Base-by-base conservation (phyloP, 2,113 vertebrate species). In the Ictidomys tridecemlineatus region DNA sequence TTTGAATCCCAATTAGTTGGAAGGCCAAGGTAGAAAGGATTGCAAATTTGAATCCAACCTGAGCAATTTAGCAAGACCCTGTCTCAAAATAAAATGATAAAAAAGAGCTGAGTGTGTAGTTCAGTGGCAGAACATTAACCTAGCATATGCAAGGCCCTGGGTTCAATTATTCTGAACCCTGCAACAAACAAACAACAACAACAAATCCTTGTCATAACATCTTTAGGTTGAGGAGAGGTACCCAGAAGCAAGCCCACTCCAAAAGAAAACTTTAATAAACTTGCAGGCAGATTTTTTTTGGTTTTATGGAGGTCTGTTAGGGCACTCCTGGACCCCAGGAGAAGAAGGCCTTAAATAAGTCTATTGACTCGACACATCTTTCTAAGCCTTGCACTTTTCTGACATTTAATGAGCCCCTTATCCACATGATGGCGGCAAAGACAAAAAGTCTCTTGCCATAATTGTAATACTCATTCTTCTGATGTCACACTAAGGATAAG, bases 401-500 rank as follows among this genome's bases (percentile, higher is more conserved):
- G 34, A 51, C 32, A 18, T 91, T 96, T 63, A 65, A 74, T 95
- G 80, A 89, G 61, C 53, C 61, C 53, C 76, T 20, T n/a, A 78
- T 83, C 96, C 98, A 98, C 98, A 96, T 0, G 98, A 96, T 98
- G 98, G 98, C 97, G 93, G 95, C 96, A 98, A 97, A 98, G 78
- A 37, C 95, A 73, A 78, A 83, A 97, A 48, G 65, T 22, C 34
- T 5, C 17, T 83, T n/a, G 10, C 20, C 20, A 45, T 53, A 51
- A 13, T 51, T 45, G 9, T 10, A 84, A 67, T 39, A 22, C 8
- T 20, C 28, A 28, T 18, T 76, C 26, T 53, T 30, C 0, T 0
- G 37, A 26, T 22, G 24, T 69, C 37, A 37, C 63, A 2, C n/a
- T 22, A n/a, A 89, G 18, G 78, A n/a, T 3, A 4, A 42, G 9